Percentiles rank a stretch among this genome's conserved stretches.
phyloP scores from a whole-genome alignment of 1,140 invertebrate genomes.

The Drosophila albomicans region DNA sequence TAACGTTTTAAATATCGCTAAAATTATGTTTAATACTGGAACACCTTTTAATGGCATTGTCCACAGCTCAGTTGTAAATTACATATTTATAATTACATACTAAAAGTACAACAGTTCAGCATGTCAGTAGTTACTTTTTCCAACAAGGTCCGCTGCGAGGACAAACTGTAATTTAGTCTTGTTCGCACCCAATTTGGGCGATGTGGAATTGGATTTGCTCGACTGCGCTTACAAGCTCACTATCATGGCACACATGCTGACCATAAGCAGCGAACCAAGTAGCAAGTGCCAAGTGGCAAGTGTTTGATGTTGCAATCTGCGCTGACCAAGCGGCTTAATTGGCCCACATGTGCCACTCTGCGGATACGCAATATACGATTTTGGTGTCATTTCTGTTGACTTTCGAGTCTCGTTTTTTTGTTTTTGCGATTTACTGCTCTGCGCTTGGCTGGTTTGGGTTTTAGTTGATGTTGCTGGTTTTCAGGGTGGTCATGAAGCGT shows the following conservation, averaged over 20 bases:
- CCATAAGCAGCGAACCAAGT: constrained; percentile 18
- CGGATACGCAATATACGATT: constrained; percentile 39
- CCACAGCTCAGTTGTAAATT: constrained; percentile 3
- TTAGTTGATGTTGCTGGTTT: neutral
- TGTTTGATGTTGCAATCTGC: constrained; percentile 26
- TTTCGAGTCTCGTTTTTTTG: neutral
- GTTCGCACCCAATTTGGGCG: constrained; percentile 16
- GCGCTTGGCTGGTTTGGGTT: constrained; percentile 1
- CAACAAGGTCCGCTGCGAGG: constrained; percentile 38
- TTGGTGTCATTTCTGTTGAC: constrained; percentile 20
- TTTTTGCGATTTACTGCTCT: neutral
- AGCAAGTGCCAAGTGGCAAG: constrained; percentile 14
- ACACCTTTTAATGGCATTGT: neutral
- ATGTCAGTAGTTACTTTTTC: constrained; percentile 8
- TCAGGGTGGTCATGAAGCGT: constrained; percentile 34
- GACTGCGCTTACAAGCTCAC: constrained; percentile 59
- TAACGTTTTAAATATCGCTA: neutral
- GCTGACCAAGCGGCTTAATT: constrained; percentile 31
- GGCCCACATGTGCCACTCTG: constrained; percentile 51
- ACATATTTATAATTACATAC: constrained; percentile 5
- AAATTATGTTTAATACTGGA: neutral
- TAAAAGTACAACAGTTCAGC: constrained; percentile 1
- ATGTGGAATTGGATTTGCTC: constrained; percentile 18
- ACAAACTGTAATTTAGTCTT: constrained; percentile 18
- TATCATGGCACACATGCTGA: constrained; percentile 51